Evolutionary conservation across 1,140 invertebrate genomes (phyloP).

Genomic region (Nephila pilipes): DNA sequence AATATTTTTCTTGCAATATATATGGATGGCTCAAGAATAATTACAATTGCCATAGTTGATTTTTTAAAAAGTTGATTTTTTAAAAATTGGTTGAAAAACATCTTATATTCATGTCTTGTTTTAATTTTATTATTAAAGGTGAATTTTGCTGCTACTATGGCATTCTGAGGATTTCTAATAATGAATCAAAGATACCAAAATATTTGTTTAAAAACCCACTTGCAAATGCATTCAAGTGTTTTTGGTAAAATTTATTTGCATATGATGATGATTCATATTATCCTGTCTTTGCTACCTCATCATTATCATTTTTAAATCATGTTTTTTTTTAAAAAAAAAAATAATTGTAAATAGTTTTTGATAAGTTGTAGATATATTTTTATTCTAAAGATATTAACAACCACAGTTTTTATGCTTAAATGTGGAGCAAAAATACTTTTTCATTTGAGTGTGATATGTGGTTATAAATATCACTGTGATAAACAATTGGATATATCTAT

Average conservation of each 20-base stretch:
- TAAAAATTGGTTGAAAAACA: too few relatives aligned
- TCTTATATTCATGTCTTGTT: too few relatives aligned
- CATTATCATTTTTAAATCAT: conserved; percentile 35
- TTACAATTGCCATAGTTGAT: too few relatives aligned
- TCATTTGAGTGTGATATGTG: conserved; percentile 18
- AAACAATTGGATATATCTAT: conserved; percentile 53
- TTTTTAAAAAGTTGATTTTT: too few relatives aligned
- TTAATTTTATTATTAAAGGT: too few relatives aligned
- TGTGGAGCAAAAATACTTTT: background rate
- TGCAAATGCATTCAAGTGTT: background rate
- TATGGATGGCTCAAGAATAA: too few relatives aligned
- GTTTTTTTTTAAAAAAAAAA: background rate
- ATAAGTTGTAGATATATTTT: conserved; percentile 56
- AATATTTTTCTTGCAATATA: too few relatives aligned
- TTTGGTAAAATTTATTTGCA: conserved; percentile 21
- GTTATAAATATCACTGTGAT: conserved; percentile 68
- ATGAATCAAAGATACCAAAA: background rate
- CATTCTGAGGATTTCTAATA: too few relatives aligned
- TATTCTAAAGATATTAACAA: conserved; percentile 64
- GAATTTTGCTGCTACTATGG: too few relatives aligned
- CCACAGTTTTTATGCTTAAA: conserved; percentile 1
- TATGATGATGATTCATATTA: conserved; percentile 39
- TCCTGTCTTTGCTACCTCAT: conserved; percentile 70
- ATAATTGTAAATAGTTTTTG: conserved; percentile 69
- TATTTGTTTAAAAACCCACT: background rate